Evolutionary conservation across 2,797 vertebrate species (phyloP), one percentile per base, ranked within the genome.

Genomic region (Sebastes cheni): DNA sequence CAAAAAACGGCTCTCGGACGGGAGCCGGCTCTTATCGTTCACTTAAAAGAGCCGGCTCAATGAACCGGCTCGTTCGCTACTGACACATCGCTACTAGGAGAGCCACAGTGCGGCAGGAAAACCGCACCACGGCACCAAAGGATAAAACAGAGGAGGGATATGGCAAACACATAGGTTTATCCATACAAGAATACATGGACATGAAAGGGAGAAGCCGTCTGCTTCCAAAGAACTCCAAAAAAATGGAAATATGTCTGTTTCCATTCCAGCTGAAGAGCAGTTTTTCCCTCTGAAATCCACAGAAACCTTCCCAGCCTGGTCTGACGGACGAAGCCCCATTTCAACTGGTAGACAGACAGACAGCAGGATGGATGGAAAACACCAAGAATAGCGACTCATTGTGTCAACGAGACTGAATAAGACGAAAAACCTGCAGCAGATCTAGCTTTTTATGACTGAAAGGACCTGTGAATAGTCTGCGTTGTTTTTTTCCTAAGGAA

Each of bases 51-150:
- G 36, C 36, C 36, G 36, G 36, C 36, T 39, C 36, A 39, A 39
- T 39, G 36, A 39, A 39, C 36, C 36, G 36, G 36, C 36, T 39
- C 36, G 36, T 39, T 39, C 36, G 36, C 12, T 0, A 1, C 12
- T 2, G 5, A 13, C 36, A 39, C 36, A 39, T 39, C 36, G 1
- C 36, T 13, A 13, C 4, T 67, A 75, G 78, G 55, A 88, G 86
- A 79, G 76, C 82, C 77, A 79, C 89, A 94, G 94, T 95, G 94
- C 94, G 92, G 95, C 93, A 95, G 92, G 91, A 95, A 94, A 94
- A 91, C 91, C 89, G 95, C 95, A 96, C 88, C 91, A 87, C 85
- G 81, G 75, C 76, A 68, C 66, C 64, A 16, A 30, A 32, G 65
- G 46, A 77, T 50, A 83, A 88, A 92, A 86, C 10, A 81, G 81